A percentile compares a stretch with the other conserved stretches of the same genome.
phyloP scores from a whole-genome alignment of 2,113 vertebrate species.

The Chlamydotis undulata region DNA sequence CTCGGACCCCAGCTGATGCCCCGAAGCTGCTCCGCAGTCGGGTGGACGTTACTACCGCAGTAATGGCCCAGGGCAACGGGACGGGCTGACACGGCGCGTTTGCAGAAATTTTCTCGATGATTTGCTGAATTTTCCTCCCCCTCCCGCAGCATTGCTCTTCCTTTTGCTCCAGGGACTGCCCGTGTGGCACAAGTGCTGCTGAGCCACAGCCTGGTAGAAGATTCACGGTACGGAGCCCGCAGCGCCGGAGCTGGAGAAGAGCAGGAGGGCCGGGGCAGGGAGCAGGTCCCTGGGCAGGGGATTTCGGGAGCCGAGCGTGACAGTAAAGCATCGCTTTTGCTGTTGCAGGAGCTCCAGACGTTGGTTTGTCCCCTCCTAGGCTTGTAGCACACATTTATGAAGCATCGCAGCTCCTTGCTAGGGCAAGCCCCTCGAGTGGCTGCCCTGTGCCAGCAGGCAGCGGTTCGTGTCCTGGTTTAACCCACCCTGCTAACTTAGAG shows the following conservation, averaged over 20 bases:
- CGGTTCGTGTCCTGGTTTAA: not conserved
- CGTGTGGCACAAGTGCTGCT: fast-evolving
- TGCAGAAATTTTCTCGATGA: too few species aligned
- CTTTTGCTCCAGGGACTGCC: not conserved
- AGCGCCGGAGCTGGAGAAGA: not conserved
- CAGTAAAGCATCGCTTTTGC: not conserved
- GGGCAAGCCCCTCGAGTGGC: not conserved
- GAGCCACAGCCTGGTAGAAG: fast-evolving
- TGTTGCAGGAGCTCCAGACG: not conserved
- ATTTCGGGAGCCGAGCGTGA: fast-evolving
- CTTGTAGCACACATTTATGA: fast-evolving
- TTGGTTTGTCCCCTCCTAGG: not conserved
- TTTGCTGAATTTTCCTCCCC: not conserved
- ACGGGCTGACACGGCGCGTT: fast-evolving
- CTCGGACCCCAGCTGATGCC: not conserved
- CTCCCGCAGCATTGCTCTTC: too few species aligned
- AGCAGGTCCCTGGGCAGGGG: fast-evolving
- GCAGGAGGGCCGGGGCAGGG: fast-evolving
- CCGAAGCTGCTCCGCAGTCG: fast-evolving
- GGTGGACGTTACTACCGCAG: not conserved
- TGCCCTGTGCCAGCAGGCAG: not conserved
- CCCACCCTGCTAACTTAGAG: not conserved
- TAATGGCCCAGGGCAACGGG: fast-evolving
- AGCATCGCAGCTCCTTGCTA: not conserved
- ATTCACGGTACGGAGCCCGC: fast-evolving